Conservation (phyloP, 2,888 invertebrate genomes). For the Spisula solida region DNA sequence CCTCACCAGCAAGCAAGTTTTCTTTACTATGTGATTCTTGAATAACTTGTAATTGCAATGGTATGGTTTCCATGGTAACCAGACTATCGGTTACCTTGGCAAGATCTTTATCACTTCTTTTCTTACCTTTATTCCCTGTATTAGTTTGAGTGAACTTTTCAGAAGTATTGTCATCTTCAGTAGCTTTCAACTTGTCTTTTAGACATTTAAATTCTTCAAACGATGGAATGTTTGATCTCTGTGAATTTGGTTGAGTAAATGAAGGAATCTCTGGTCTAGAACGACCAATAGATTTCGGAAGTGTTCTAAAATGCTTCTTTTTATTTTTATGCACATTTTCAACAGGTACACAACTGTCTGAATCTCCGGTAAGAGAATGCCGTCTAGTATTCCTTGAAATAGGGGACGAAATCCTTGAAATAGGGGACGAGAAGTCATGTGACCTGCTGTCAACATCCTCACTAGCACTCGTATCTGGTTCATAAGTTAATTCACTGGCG, state of each 20-base stretch:
- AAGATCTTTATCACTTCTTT: background rate
- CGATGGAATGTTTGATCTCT: constrained; percentile 40
- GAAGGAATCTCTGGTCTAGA: constrained; percentile 61
- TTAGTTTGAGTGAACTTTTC: constrained; percentile 1
- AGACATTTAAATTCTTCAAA: constrained; percentile 52
- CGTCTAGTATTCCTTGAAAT: constrained; percentile 39
- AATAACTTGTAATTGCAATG: constrained; percentile 40
- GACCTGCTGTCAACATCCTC: constrained; percentile 15
- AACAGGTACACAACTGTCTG: constrained; percentile 24
- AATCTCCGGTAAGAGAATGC: constrained; percentile 60
- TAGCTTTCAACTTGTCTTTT: constrained; percentile 45
- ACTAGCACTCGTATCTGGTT: constrained; percentile 29
- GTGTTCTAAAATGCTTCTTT: constrained; percentile 46
- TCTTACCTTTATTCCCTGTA: background rate
- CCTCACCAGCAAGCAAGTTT: constrained; percentile 16
- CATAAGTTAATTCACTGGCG: constrained; percentile 35
- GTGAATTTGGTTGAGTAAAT: constrained; percentile 40
- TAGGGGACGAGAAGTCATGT: constrained; percentile 1
- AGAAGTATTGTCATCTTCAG: constrained; percentile 22
- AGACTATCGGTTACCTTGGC: background rate
- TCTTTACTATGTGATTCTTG: constrained; percentile 36
- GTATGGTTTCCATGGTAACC: background rate
- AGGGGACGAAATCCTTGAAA: background rate
- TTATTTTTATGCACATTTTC: constrained; percentile 38
- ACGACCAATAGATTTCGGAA: constrained; percentile 49